Conservation (phyloP, 1,140 invertebrate species). For the Microplitis mediator region DNA sequence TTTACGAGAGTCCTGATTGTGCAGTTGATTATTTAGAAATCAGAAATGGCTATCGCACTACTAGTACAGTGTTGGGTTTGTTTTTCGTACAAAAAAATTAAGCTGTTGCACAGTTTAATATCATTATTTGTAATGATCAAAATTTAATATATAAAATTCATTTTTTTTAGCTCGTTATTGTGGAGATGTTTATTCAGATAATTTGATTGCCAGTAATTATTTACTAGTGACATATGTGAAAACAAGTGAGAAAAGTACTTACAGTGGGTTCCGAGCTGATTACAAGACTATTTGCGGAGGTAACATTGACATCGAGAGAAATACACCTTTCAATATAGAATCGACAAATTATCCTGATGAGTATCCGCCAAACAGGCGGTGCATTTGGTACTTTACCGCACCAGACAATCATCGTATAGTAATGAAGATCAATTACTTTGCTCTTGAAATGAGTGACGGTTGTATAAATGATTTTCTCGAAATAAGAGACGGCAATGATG, state of each 20-base stretch:
- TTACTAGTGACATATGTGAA: constrained; percentile 86
- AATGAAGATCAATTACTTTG: constrained; percentile 58
- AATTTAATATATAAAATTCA: no score
- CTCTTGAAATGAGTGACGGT: constrained; percentile 97
- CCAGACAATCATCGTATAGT: no score
- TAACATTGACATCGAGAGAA: constrained; percentile 64
- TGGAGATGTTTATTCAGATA: constrained; percentile 64
- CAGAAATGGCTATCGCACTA: constrained; percentile 91
- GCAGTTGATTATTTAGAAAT: constrained; percentile 90
- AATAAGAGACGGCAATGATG: constrained; percentile 78
- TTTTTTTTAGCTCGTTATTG: no score
- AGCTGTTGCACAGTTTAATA: background rate
- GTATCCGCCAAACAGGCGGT: no score
- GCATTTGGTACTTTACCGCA: no score
- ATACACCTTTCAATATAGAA: no score
- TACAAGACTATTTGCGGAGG: constrained; percentile 96
- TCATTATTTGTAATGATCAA: no score
- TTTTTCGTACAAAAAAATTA: background rate
- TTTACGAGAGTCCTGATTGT: constrained; percentile 86
- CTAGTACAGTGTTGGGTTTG: constrained; percentile 76
- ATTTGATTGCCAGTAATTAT: constrained; percentile 75
- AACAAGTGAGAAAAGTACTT: constrained; percentile 66
- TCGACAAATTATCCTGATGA: no score
- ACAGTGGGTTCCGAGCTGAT: constrained; percentile 79
- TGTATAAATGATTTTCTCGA: constrained; percentile 97